Evolutionary conservation across 2,888 invertebrate genomes (phyloP).

Genomic region (Rhagium mordax): DNA sequence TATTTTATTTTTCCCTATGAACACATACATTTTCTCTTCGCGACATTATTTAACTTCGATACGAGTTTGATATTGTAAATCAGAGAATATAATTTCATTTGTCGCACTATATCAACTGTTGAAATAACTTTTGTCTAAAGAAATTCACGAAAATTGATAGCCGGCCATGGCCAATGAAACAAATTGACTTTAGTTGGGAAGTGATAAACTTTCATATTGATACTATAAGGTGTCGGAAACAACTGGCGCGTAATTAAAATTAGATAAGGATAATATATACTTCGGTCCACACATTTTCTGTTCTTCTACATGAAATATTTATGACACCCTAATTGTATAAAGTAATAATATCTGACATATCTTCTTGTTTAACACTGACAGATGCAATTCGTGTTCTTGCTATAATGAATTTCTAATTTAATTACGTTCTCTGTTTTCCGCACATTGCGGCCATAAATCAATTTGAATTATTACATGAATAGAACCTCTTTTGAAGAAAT

Average conservation of each 20-base stretch:
- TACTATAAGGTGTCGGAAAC: not conserved
- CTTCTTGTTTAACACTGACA: too few species aligned
- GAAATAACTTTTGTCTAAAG: conserved; percentile 6
- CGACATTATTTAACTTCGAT: not conserved
- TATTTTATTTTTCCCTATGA: too few species aligned
- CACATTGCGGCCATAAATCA: too few species aligned
- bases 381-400: too few species aligned
- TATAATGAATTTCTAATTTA: too few species aligned
- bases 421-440: too few species aligned
- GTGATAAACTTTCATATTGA: conserved; percentile 10
- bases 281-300: not conserved
- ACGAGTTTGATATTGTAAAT: not conserved
- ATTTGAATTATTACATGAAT: too few species aligned
- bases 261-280: not conserved
- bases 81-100: not conserved
- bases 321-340: too few species aligned
- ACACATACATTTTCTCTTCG: not conserved
- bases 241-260: not conserved
- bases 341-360: too few species aligned
- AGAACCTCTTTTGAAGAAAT: too few species aligned
- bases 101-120: not conserved
- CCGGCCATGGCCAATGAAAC: conserved; percentile 10
- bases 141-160: not conserved
- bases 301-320: too few species aligned
- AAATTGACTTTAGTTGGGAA: conserved; percentile 7